Base-by-base conservation (phyloP, 2,113 vertebrate species). In the Gila orcuttii region DNA sequence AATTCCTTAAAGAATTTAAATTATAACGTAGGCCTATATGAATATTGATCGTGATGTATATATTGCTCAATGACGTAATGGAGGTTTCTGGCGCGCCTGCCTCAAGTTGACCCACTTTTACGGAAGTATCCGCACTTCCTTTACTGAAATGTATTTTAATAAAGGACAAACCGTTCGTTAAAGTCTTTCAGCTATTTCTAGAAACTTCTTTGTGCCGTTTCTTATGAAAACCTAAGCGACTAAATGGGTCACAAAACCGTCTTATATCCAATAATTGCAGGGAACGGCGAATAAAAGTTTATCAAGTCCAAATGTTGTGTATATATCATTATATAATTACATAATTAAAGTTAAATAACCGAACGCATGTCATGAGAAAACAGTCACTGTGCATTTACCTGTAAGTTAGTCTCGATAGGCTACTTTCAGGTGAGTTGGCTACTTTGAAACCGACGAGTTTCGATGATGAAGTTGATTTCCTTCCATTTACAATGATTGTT, bases 111-210 rank as follows among this genome's bases (percentile, higher is more conserved):
- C 42, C 6, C 28, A 64, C 73, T 39, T 78, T 57, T 8, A 45
- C 85, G 85, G 85, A 88, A 89, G 82, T 60, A 42, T 21, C 2
- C 7, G 6, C 36, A 17, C 71, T 79, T 31, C 82, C 69, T 66
- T 57, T n/a, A 79, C 4, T 10, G 0, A 8, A 1, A n/a, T 17
- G 25, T 55, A 3, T 31, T 77, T 55, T 77, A 77, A 33, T 4
- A 55, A 74, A 47, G 6, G 23, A 74, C 17, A 47, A 25, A 25
- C 71, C 11, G 2, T 25, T 47, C 39, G 42, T 11, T n/a, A 47
- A n/a, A 73, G 71, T 47, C 71, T 39, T 60, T 60, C 0, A 60
- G 33, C 31, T n/a, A 21, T n/a, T 66, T 31, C n/a, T 10, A 31
- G 15, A 77, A 33, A 31, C 1, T 0, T 11, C 15, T 78, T 55